These are phyloP conservation scores for Micoletzkya japonica DNA, from an alignment of 2,888 invertebrate genomes.

Conservation along the genomic window DNA sequence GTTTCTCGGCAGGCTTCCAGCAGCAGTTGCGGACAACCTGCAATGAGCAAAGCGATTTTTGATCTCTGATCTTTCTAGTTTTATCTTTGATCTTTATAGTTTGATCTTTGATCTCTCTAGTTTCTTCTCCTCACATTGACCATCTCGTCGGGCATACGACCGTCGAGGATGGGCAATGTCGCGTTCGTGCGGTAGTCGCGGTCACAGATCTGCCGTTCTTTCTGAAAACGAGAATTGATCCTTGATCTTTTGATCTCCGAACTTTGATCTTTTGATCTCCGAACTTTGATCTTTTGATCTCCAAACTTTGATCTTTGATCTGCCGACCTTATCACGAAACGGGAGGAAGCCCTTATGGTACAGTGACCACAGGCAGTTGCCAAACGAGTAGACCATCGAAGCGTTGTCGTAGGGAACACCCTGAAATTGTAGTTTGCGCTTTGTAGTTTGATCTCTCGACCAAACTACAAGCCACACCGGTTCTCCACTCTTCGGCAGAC, in stretches of 20 bases:
- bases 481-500: constrained; percentile 25
- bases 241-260: constrained; percentile 3
- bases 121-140: background rate
- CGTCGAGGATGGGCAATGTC: constrained; percentile 2
- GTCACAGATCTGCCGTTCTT: constrained; percentile 10
- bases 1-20: constrained; percentile 18
- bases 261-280: background rate
- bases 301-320: background rate
- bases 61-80: constrained; percentile 1
- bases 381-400: constrained; percentile 32
- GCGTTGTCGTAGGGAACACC: constrained; percentile 30
- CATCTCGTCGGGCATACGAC: constrained; percentile 24
- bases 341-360: constrained; percentile 32
- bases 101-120: background rate
- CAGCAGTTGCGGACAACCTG: constrained; percentile 14
- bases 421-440: background rate
- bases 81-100: background rate
- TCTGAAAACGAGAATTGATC: constrained; percentile 16
- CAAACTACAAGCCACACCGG: background rate
- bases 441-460: background rate
- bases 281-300: background rate
- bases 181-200: constrained; percentile 21
- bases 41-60: background rate
- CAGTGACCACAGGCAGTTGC: constrained; percentile 34
- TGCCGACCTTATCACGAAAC: constrained; percentile 29